A percentile compares a stretch with the other conserved stretches of the same genome.
phyloP scores from a whole-genome alignment of 1,140 invertebrate species.

The Atta colombica region DNA sequence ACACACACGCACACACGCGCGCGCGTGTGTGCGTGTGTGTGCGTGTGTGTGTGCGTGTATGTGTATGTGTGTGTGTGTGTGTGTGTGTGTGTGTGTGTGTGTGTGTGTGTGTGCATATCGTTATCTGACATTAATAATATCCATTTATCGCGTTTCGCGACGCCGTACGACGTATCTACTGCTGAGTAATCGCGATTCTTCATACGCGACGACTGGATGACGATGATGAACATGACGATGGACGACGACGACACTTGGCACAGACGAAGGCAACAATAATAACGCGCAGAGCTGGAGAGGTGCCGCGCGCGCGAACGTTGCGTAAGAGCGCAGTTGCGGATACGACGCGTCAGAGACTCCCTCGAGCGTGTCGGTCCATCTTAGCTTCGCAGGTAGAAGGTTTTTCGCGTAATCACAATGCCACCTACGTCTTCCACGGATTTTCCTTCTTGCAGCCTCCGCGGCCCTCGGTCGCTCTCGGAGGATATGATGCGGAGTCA shows the following conservation, averaged over 20 bases:
- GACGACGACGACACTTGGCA: conserved; percentile 71
- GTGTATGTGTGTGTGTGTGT: too few relatives aligned
- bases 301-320: conserved; percentile 68
- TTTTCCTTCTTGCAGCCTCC: conserved; percentile 67
- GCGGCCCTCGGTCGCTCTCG: conserved; percentile 57
- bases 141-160: conserved; percentile 34
- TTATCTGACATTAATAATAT: conserved; percentile 56
- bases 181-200: conserved; percentile 56
- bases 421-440: conserved; percentile 68
- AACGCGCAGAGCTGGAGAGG: conserved; percentile 68
- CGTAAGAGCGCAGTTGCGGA: conserved; percentile 74
- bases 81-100: too few relatives aligned
- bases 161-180: background rate
- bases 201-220: conserved; percentile 50
- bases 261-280: conserved; percentile 75
- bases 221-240: conserved; percentile 43
- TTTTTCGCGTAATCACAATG: conserved; percentile 70
- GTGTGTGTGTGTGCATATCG: background rate
- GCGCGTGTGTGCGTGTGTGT: too few relatives aligned
- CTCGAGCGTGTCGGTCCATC: conserved; percentile 78
- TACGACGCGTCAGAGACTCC: conserved; percentile 77
- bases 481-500: conserved; percentile 60
- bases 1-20: background rate
- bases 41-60: too few relatives aligned
- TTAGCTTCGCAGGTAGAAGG: conserved; percentile 56